Percentiles rank a stretch among this genome's conserved stretches.
These are phyloP conservation scores for Drosophila conformis DNA, from an alignment of 2,888 invertebrate species.

Conservation along the genomic window DNA sequence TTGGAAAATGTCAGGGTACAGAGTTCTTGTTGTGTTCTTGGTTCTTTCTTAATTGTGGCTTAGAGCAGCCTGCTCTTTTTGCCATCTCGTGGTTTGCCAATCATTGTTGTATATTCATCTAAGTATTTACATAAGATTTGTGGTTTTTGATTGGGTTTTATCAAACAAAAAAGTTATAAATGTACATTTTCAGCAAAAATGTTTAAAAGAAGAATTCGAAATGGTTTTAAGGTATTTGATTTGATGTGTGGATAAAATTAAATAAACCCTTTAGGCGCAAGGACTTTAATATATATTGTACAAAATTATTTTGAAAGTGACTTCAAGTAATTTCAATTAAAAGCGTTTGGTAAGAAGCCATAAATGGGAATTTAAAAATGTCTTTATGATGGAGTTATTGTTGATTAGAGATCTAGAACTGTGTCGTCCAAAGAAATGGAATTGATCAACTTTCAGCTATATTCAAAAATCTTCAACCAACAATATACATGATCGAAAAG, in stretches of 20 bases:
- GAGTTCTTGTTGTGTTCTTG: slow-evolving; percentile 34
- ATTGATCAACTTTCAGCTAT: neutral
- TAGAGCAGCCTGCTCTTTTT: slow-evolving; percentile 85
- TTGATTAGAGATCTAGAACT: slow-evolving; percentile 22
- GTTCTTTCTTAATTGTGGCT: slow-evolving; percentile 56
- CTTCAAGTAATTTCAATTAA: slow-evolving; percentile 1
- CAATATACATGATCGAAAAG: slow-evolving; percentile 5
- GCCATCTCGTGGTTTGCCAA: slow-evolving; percentile 85
- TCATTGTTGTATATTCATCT: slow-evolving; percentile 85
- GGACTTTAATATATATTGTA: slow-evolving; percentile 36
- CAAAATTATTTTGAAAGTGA: slow-evolving; percentile 11
- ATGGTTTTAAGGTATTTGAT: slow-evolving; percentile 2
- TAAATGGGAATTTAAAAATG: slow-evolving; percentile 16
- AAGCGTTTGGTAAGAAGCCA: slow-evolving; percentile 35
- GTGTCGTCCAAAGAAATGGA: neutral
- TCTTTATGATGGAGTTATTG: slow-evolving; percentile 14
- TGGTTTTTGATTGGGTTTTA: slow-evolving; percentile 62
- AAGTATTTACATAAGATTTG: slow-evolving; percentile 78
- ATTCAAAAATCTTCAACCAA: slow-evolving; percentile 14
- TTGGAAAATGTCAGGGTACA: slow-evolving; percentile 14
- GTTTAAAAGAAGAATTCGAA: slow-evolving; percentile 18
- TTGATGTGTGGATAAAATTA: neutral
- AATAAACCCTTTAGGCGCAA: slow-evolving; percentile 5
- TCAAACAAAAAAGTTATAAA: slow-evolving; percentile 41
- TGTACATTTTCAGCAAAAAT: slow-evolving; percentile 31